These are phyloP conservation scores for Anarsia innoxiella DNA, from an alignment of 2,888 invertebrate species.

Conservation along the genomic window DNA sequence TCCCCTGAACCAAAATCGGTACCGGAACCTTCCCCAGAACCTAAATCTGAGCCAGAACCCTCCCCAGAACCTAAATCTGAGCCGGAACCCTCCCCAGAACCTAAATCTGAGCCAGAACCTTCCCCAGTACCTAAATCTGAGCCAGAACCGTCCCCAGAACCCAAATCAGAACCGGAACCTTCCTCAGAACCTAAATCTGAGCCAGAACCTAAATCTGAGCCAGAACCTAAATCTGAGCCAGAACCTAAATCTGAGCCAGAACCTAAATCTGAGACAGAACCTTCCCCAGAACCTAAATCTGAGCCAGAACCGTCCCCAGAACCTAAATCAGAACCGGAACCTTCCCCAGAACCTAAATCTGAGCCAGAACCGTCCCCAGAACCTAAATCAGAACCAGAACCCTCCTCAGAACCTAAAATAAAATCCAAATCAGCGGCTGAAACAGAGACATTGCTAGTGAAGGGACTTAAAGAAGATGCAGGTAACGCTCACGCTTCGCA, in stretches of 20 bases:
- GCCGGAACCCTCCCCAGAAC: constrained; percentile 49
- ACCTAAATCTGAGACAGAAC: constrained; percentile 48
- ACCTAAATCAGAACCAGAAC: constrained; percentile 31
- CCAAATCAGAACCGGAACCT: constrained; percentile 57
- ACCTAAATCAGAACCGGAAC: constrained; percentile 54
- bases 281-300: constrained; percentile 46
- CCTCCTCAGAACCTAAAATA: constrained; percentile 41
- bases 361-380: constrained; percentile 48
- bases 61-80: constrained; percentile 51
- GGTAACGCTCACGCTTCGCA: constrained; percentile 67
- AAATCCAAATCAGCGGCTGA: constrained; percentile 51
- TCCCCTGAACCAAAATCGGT: constrained; percentile 43
- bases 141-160: constrained; percentile 36
- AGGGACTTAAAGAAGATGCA: constrained; percentile 67
- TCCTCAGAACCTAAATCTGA: constrained; percentile 43
- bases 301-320: constrained; percentile 36
- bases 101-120: constrained; percentile 52
- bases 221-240: constrained; percentile 35
- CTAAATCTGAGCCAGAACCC: constrained; percentile 62
- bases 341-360: constrained; percentile 49
- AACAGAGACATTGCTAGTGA: constrained; percentile 67
- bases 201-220: constrained; percentile 40
- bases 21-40: constrained; percentile 49
- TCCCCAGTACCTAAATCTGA: constrained; percentile 47
- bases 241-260: constrained; percentile 50